Evolutionary conservation across 2,888 invertebrate species (phyloP), one percentile per base, ranked within the genome.

Genomic region (Orthosia gothica): DNA sequence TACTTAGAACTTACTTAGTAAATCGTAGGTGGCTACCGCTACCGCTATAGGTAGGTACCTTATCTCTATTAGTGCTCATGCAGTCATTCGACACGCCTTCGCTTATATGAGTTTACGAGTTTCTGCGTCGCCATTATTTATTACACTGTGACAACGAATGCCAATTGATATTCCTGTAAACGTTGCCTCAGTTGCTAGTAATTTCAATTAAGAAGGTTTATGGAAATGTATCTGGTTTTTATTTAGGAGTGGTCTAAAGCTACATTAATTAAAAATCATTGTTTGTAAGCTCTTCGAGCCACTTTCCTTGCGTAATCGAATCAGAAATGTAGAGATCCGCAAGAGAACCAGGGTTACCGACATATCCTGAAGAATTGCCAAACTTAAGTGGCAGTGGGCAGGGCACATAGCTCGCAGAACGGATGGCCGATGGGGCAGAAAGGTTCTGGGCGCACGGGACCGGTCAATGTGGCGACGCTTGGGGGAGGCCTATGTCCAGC

Each of bases 51-150:
- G 61, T 73, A 18, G 5, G 63, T 52, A 54, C 68, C 74, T 80
- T 82, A 80, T 83, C 84, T 74, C 23, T 68, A 69, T 49, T 63
- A 70, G 70, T 70, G 64, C 40, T 20, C 68, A 16, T 79, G 26
- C 50, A 65, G 68, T 80, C 65, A 80, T 80, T 74, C 55, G 82
- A 52, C 62, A 69, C 68, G 65, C 81, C 84, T 83, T 71, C 49
- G 75, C 52, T 69, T 74, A 54, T 23, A 70, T 74, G 55, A 71
- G n/a, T 74, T 80, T 71, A 83, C 58, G 71, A 71, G 68, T 62
- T 79, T 59, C 9, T 65, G 70, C n/a, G 64, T 50, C 79, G 74
- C 80, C 65, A 80, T 63, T 55, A 23, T n/a, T n/a, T n/a, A n/a
- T n/a, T 55, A 65, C 54, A 15, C 20, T 20, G 50, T 49, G 55